Evolutionary conservation across 2,888 invertebrate genomes (phyloP).

Genomic region (Folsomia candida): DNA sequence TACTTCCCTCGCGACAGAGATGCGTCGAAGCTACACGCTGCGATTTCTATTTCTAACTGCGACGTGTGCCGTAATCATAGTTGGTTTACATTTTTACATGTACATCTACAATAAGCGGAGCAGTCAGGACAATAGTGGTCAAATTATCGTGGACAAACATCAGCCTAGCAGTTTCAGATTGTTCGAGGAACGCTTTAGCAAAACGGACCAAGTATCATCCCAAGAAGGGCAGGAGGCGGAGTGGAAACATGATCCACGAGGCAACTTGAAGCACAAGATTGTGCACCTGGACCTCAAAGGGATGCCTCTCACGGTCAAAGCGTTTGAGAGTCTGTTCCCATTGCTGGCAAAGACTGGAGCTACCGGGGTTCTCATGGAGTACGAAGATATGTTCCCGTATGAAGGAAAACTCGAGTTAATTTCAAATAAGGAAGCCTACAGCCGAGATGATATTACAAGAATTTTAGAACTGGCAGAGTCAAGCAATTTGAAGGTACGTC

Average conservation of each 20-base stretch:
- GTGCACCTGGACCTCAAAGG: conserved; percentile 85
- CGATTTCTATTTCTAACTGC: not conserved
- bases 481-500: conserved; percentile 61
- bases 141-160: not conserved
- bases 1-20: too few species aligned
- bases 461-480: conserved; percentile 61
- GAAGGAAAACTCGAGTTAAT: conserved; percentile 61
- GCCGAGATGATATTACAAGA: conserved; percentile 57
- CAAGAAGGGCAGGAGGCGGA: not conserved
- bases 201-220: not conserved
- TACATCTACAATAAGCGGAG: not conserved
- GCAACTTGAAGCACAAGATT: conserved; percentile 58
- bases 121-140: not conserved
- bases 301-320: conserved; percentile 69
- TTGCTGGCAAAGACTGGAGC: conserved; percentile 66
- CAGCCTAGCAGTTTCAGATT: not conserved
- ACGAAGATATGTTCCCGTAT: conserved; percentile 86
- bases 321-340: conserved; percentile 64
- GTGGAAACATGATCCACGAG: not conserved
- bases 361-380: conserved; percentile 76
- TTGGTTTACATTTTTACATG: conserved; percentile 6
- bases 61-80: not conserved
- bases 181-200: not conserved
- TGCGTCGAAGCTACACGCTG: not conserved
- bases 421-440: conserved; percentile 66